phyloP scores from a whole-genome alignment of 2,888 invertebrate genomes.

The Leptopterna dolabrata region DNA sequence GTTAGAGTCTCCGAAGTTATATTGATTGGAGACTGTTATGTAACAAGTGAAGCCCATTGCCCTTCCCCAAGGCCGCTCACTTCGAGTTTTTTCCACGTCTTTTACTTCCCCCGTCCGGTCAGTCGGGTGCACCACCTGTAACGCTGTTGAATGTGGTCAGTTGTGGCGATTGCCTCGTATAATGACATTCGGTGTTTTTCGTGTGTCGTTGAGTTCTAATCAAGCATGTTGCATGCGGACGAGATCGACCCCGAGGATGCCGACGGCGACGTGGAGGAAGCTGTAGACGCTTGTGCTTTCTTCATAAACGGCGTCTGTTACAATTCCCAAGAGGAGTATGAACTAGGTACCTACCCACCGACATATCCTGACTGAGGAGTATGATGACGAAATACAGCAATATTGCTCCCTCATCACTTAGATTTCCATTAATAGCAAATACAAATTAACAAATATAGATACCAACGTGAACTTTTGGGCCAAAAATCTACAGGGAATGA shows the following conservation, averaged over 20 bases:
- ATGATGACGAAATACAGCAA: neutral
- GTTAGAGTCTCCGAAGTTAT: neutral
- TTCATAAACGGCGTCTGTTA: conserved; percentile 29
- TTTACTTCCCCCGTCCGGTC: neutral
- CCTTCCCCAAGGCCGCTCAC: conserved; percentile 47
- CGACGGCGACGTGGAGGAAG: conserved; percentile 34
- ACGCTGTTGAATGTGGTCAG: conserved; percentile 5
- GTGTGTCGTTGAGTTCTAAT: neutral
- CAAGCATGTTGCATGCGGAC: neutral
- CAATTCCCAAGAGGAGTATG: conserved; percentile 6
- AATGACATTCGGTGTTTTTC: neutral
- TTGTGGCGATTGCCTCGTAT: neutral
- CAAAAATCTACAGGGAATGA: too few species aligned
- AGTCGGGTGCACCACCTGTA: neutral
- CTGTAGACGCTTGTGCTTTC: conserved; percentile 25
- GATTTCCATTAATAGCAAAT: neutral
- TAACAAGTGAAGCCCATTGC: conserved; percentile 45
- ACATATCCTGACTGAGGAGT: neutral
- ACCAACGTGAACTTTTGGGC: too few species aligned
- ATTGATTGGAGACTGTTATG: conserved; percentile 30
- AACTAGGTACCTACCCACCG: neutral
- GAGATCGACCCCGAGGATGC: neutral
- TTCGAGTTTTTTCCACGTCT: neutral
- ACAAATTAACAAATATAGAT: too few species aligned
- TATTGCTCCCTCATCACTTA: neutral